Base-by-base conservation (phyloP, 2,797 vertebrate species). In the Setipinna tenuifilis region DNA sequence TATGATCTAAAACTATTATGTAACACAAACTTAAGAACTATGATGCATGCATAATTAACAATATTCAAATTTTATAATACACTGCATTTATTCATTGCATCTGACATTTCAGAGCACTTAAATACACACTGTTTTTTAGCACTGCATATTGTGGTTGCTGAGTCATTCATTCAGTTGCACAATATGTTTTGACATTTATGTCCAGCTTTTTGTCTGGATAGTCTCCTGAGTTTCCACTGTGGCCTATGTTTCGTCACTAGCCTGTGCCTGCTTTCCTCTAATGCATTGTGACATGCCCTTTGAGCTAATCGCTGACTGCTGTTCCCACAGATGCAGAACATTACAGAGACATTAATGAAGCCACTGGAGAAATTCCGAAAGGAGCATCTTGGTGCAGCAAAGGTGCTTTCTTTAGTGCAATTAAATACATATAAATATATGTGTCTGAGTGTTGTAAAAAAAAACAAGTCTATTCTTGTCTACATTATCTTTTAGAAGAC, bases 351-450 rank as follows among this genome's bases (percentile, higher is more conserved):
- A 61, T 94, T 99, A 92, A 98, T 99, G 95, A 99, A 99, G 92
- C 98, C 98, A 83, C 93, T 99, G 94, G 98, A 99, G 94, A 97
- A 96, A 92, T 99, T 99, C 96, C 96, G 98, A 85, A 99, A 99
- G 93, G 98, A 99, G 2, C 97, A 99, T 84, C 97, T 99, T 50
- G 98, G 98, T 92, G 94, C 95, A 88, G 96, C 97, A 81, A 97
- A 97, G 97, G 98, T 99, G 71, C 71, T 25, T 44, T 41, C 19
- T 35, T 41, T 6, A 35, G 17, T 78, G 17, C 17, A 44, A 41
- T 78, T 78, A 31, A 78, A 44, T 10, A 17, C 5, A 78, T 25
- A 5, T 41, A 41, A 41, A 2, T 41, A 41, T 41, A 41, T 2
- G 35, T 41, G 35, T 41, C 35, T 41, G 35, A 41, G 35, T 41